Percentiles rank a stretch among this genome's conserved stretches.
These are phyloP conservation scores for Nesometra sesokonis DNA, from an alignment of 35 echinoderm and acorn worm species.

Conservation along the genomic window DNA sequence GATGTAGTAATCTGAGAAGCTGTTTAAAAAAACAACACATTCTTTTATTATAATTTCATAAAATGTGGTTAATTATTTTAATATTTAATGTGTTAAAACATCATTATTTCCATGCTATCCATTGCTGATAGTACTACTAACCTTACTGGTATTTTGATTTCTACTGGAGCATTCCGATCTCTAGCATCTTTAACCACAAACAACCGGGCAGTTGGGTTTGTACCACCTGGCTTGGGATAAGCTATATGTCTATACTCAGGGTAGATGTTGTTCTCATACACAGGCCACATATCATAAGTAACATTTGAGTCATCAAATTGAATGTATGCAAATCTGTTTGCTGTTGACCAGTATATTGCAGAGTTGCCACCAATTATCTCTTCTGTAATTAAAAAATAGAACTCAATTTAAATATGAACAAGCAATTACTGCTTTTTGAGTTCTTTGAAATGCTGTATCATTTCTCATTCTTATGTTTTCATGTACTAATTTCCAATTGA, in stretches of 20 bases:
- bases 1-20: conserved; percentile 51
- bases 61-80: too few species aligned
- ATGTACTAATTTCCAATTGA: too few species aligned
- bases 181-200: conserved; percentile 17
- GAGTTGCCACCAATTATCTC: conserved; percentile 39
- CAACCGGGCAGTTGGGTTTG: conserved; percentile 42
- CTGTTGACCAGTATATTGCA: conserved; percentile 84
- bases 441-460: too few species aligned
- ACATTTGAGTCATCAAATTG: conserved; percentile 63
- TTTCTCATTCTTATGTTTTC: too few species aligned
- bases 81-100: too few species aligned
- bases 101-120: too few species aligned
- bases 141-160: not conserved
- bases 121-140: too few species aligned
- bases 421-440: too few species aligned
- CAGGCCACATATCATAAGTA: conserved; percentile 16
- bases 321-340: conserved; percentile 33
- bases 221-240: conserved; percentile 64
- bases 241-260: conserved; percentile 15
- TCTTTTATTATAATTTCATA: too few species aligned
- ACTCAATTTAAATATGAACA: too few species aligned
- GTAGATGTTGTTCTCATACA: conserved; percentile 64
- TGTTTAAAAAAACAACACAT: not conserved
- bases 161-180: not conserved
- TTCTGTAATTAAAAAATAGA: conserved; percentile 32